Conservation (phyloP, 2,888 invertebrate genomes). For the Mechanitis messenoides region DNA sequence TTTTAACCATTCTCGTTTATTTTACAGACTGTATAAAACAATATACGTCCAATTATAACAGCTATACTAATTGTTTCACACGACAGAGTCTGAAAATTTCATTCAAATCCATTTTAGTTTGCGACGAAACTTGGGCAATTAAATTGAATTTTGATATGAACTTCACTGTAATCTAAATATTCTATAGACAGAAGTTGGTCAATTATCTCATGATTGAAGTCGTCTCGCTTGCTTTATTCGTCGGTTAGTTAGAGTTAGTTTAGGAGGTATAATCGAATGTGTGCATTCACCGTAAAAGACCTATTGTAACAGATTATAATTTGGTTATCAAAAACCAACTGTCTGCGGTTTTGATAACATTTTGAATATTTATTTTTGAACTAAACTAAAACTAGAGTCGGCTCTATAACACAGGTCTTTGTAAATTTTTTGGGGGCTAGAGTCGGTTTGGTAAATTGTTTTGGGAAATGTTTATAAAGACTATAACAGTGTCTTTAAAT, state of each 20-base stretch:
- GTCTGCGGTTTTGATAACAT: not conserved
- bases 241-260: slow-evolving; percentile 9
- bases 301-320: slow-evolving; percentile 3
- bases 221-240: not conserved
- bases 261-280: slow-evolving; percentile 13
- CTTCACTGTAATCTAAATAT: not conserved
- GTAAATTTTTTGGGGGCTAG: too few species aligned
- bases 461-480: too few species aligned
- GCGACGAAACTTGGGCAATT: not conserved
- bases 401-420: too few species aligned
- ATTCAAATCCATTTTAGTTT: slow-evolving; percentile 1
- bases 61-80: not conserved
- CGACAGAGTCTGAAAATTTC: not conserved
- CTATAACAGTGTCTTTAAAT: too few species aligned
- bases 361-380: too few species aligned
- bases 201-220: not conserved
- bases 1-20: too few species aligned
- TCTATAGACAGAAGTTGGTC: slow-evolving; percentile 4
- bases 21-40: not conserved
- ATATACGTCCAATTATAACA: not conserved
- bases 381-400: too few species aligned
- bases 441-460: too few species aligned
- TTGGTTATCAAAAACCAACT: slow-evolving; percentile 5
- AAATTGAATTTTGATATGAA: slow-evolving; percentile 1
- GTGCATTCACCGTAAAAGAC: slow-evolving; percentile 9